Percentiles rank a stretch among this genome's conserved stretches.
phyloP scores from a whole-genome alignment of 2,888 invertebrate genomes.

The Eremobia ochroleuca region DNA sequence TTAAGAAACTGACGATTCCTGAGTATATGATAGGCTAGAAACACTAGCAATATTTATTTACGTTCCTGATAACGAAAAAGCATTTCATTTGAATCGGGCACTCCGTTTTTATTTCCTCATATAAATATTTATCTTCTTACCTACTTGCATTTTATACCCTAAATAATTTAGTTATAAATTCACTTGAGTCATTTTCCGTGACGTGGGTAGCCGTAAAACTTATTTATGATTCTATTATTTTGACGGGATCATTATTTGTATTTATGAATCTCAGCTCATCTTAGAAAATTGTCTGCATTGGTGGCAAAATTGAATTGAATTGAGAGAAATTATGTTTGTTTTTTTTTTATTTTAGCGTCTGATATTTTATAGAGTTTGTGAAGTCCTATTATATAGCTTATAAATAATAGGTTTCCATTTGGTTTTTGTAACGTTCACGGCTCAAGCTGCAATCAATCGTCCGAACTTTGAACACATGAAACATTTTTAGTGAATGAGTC shows the following conservation, averaged over 20 bases:
- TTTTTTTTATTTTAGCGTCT: neutral
- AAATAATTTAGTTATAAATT: constrained; percentile 40
- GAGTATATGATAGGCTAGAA: neutral
- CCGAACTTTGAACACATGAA: neutral
- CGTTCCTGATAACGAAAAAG: neutral
- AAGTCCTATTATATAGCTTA: no score
- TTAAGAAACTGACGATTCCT: neutral
- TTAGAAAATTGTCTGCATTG: neutral
- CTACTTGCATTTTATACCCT: constrained; percentile 34
- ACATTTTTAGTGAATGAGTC: neutral
- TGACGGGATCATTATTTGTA: constrained; percentile 37
- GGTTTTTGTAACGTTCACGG: neutral
- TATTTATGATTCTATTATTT: constrained; percentile 40
- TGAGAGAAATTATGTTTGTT: neutral
- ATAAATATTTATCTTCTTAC: constrained; percentile 45
- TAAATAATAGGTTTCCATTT: neutral
- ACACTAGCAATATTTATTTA: neutral
- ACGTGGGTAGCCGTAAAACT: constrained; percentile 21
- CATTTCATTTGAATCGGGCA: constrained; percentile 31
- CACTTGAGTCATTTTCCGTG: constrained; percentile 25
- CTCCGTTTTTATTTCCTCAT: constrained; percentile 30
- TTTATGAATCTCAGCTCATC: constrained; percentile 22
- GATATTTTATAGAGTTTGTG: neutral
- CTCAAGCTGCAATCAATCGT: neutral
- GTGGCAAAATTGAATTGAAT: neutral